Evolutionary conservation across 2,888 invertebrate species (phyloP).

Genomic region (Stenolophus ochropezus): DNA sequence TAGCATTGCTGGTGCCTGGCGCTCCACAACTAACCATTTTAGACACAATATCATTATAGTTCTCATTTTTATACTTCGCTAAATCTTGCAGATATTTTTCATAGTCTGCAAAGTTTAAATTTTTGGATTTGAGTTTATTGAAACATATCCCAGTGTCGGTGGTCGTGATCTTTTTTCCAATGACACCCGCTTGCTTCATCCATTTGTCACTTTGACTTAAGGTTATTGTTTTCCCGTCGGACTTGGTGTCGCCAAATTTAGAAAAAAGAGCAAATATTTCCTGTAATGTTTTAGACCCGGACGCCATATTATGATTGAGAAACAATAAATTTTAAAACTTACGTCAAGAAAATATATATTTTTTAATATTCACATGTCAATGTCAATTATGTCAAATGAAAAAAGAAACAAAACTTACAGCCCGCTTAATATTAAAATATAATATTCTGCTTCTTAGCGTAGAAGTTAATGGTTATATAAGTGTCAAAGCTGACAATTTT

Average conservation of each 20-base stretch:
- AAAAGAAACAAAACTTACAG: no score
- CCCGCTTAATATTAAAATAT: no score
- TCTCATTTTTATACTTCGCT: conserved; percentile 85
- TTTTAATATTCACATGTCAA: no score
- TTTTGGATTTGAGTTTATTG: conserved; percentile 80
- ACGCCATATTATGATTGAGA: no score
- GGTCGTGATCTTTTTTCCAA: conserved; percentile 86
- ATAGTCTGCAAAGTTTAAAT: conserved; percentile 67
- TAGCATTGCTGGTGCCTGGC: conserved; percentile 75
- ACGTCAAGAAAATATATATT: no score
- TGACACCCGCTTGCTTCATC: conserved; percentile 92
- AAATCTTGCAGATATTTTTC: conserved; percentile 86
- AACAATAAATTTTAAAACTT: no score
- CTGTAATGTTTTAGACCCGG: background rate
- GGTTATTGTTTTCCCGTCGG: conserved; percentile 89
- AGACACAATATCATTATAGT: conserved; percentile 83
- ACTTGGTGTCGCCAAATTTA: conserved; percentile 90
- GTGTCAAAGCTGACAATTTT: no score
- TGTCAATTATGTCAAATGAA: no score
- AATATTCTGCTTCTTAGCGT: no score
- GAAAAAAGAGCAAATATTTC: conserved; percentile 75
- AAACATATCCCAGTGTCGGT: conserved; percentile 94
- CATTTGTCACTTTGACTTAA: conserved; percentile 95
- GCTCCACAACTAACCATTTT: conserved; percentile 87
- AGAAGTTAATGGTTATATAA: no score